These are phyloP conservation scores for Chrysolina oricalcia DNA, from an alignment of 2,888 invertebrate species.

Conservation along the genomic window DNA sequence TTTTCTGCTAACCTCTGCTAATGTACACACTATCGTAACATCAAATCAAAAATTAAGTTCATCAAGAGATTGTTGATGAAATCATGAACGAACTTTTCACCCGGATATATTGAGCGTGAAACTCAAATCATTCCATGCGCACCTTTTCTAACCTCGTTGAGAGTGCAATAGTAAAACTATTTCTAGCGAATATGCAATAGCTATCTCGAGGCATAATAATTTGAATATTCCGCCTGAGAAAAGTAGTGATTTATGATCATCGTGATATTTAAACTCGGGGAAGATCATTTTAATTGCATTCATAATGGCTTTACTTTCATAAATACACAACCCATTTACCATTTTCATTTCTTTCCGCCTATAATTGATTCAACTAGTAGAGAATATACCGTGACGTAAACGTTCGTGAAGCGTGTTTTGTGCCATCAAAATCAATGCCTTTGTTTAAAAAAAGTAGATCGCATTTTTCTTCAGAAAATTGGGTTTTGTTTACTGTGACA, in stretches of 20 bases:
- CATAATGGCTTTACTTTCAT: slow-evolving; percentile 5
- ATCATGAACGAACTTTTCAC: too few species aligned
- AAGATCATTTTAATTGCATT: slow-evolving; percentile 12
- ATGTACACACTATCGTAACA: too few species aligned
- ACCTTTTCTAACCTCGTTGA: background rate
- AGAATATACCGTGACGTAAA: background rate
- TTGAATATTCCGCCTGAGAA: slow-evolving; percentile 4
- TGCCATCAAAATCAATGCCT: too few species aligned
- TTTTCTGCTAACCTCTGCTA: too few species aligned
- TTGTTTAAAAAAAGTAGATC: too few species aligned
- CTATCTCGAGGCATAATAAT: slow-evolving; percentile 2
- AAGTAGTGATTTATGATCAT: slow-evolving; percentile 15
- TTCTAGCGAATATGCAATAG: background rate
- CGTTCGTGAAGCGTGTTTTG: background rate
- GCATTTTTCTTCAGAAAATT: too few species aligned
- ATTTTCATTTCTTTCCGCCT: background rate
- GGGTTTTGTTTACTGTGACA: too few species aligned
- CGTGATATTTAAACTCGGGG: slow-evolving; percentile 9
- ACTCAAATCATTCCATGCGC: background rate
- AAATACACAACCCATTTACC: background rate
- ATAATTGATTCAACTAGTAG: background rate
- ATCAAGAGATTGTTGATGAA: too few species aligned
- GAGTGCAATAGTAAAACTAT: slow-evolving; percentile 7
- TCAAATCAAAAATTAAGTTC: too few species aligned
- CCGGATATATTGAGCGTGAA: background rate